Conservation (phyloP, 2,888 invertebrate species). For the Timema podura region DNA sequence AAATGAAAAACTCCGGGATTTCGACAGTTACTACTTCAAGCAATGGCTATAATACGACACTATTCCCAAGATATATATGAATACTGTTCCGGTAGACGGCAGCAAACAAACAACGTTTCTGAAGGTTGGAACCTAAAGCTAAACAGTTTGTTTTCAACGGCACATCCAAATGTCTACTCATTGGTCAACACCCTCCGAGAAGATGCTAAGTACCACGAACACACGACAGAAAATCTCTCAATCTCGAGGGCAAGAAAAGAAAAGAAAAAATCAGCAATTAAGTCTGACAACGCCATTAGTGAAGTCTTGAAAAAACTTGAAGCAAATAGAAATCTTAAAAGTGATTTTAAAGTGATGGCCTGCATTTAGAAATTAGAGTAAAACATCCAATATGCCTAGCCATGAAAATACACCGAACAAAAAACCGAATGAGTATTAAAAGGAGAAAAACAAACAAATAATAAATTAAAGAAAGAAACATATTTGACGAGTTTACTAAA, state of each 20-base stretch:
- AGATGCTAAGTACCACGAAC: not conserved
- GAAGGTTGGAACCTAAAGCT: not conserved
- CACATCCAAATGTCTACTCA: not conserved
- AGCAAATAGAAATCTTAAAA: too few relatives aligned
- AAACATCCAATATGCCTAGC: too few relatives aligned
- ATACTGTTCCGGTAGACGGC: not conserved
- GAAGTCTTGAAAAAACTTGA: too few relatives aligned
- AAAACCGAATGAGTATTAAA: too few relatives aligned
- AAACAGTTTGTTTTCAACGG: not conserved
- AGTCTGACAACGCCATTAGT: not conserved
- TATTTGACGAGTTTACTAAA: too few relatives aligned
- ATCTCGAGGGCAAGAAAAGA: not conserved
- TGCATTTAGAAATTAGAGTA: too few relatives aligned
- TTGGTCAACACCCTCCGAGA: not conserved
- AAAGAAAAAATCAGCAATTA: not conserved
- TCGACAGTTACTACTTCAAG: not conserved
- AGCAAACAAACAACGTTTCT: not conserved
- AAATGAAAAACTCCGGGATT: not conserved
- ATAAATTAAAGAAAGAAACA: too few relatives aligned
- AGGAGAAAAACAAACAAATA: too few relatives aligned
- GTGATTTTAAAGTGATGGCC: too few relatives aligned
- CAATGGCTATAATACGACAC: not conserved
- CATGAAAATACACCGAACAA: too few relatives aligned
- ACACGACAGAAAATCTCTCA: not conserved
- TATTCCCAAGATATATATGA: not conserved